Evolutionary conservation across 2,113 vertebrate genomes (phyloP).

Genomic region (Saccopteryx bilineata): DNA sequence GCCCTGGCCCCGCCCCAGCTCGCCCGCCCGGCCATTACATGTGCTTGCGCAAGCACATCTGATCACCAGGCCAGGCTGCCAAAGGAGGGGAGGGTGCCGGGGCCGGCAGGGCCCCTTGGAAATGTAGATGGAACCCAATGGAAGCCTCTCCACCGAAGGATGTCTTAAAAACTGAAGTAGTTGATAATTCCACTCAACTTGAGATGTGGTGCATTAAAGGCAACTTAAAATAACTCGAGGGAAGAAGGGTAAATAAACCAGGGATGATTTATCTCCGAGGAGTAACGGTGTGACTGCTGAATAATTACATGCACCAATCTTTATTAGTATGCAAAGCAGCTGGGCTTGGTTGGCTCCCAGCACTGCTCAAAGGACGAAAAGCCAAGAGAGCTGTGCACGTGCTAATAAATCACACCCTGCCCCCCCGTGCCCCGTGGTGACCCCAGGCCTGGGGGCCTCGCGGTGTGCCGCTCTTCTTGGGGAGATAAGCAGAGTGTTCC

Average conservation of each 20-base stretch:
- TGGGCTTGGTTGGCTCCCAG: conserved; percentile 83
- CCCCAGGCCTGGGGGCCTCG: conserved; percentile 78
- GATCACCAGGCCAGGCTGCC: neutral
- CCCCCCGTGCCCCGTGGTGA: conserved; percentile 71
- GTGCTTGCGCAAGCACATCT: neutral
- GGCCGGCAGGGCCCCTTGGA: neutral
- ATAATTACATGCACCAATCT: conserved; percentile 86
- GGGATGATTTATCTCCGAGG: conserved; percentile 87
- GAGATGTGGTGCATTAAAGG: conserved; percentile 61
- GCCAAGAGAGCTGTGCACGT: conserved; percentile 81
- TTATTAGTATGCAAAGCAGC: conserved; percentile 89
- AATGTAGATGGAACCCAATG: neutral
- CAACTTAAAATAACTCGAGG: conserved; percentile 81
- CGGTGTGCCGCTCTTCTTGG: conserved; percentile 68
- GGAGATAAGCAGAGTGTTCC: conserved; percentile 77
- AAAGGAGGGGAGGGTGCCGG: neutral
- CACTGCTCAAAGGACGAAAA: conserved; percentile 85
- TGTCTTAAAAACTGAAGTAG: neutral
- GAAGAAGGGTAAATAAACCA: conserved; percentile 86
- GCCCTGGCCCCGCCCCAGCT: neutral
- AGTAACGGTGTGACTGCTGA: conserved; percentile 83
- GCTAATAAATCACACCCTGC: conserved; percentile 86
- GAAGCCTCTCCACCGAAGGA: neutral
- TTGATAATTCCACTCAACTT: neutral
- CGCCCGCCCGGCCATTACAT: rapidly evolving